Base-by-base conservation (phyloP, 2,888 invertebrate species). In the Amblyjoppa fuscipennis region DNA sequence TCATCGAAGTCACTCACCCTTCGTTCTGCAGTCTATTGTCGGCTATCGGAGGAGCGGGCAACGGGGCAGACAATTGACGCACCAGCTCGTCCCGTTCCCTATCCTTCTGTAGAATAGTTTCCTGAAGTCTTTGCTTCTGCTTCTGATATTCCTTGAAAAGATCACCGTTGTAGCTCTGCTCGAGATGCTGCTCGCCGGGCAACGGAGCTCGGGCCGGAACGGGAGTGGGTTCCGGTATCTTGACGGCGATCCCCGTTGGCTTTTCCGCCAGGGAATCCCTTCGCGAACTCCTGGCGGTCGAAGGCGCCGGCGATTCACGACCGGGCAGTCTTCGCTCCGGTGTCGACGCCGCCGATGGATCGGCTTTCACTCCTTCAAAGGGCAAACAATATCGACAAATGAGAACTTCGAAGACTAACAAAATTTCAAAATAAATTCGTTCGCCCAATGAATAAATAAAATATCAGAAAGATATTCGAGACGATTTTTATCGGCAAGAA, bases 61-160 rank as follows among this genome's bases (percentile, higher is more conserved):
- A 93, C 6, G 93, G 91, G 51, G 94, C 93, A 25, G 95, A 92
- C 87, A 95, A 93, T 87, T 94, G 94, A 81, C 94, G 93, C 74
- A 95, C 92, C 64, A 95, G 92, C 88, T 96, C 95, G 86, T 95
- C 95, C 77, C 95, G 91, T 89, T 96, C 95, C 82, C 94, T 94
- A 88, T 95, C 95, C 87, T 95, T 94, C 59, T 95, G 91, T 41
- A 95, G 95, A 87, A 96, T 92, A 49, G 95, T 95, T 88, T 96
- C 96, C 90, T 96, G 96, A 81, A 96, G 92, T 87, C 96, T 96
- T 93, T 97, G 96, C 91, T 97, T 97, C 91, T 97, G 96, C 89
- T 96, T 96, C 93, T 98, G 97, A 92, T 97, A 98, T 92, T 98
- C 97, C 91, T 97, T 97, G 90, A 97, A 95, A 82, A 98, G 94